phyloP scores from a whole-genome alignment of 2,113 vertebrate species.

The Eretmochelys imbricata region DNA sequence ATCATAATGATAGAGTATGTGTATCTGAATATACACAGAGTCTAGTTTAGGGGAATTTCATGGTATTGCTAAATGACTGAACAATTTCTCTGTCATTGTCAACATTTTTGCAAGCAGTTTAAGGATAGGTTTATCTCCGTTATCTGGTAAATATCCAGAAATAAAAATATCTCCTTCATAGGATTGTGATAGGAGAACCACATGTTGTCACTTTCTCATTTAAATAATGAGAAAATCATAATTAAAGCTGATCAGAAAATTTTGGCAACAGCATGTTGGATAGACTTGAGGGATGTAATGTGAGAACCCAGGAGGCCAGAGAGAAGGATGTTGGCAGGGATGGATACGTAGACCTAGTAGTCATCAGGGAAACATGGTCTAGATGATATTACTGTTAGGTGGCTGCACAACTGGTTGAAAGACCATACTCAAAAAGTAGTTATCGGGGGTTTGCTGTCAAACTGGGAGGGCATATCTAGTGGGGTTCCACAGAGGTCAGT shows the following conservation, averaged over 20 bases:
- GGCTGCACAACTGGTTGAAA: background rate
- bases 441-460: background rate
- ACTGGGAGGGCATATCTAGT: background rate
- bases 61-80: background rate
- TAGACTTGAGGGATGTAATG: conserved; percentile 27
- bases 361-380: background rate
- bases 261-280: conserved; percentile 16
- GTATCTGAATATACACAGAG: conserved; percentile 23
- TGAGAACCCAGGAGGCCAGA: conserved; percentile 43
- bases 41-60: background rate
- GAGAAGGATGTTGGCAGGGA: conserved; percentile 40
- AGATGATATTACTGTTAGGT: background rate
- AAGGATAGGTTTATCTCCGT: conserved; percentile 30
- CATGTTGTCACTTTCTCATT: background rate
- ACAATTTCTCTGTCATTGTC: background rate
- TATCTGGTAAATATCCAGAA: background rate
- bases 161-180: background rate
- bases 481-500: background rate
- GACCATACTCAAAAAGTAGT: background rate
- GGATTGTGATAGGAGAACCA: background rate
- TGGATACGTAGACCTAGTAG: conserved; percentile 42
- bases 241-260: conserved; percentile 42
- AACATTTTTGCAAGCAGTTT: background rate
- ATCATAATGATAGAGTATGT: background rate
- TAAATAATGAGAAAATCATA: conserved; percentile 54